Evolutionary conservation across 2,113 vertebrate genomes (phyloP), one percentile per base, ranked within the genome.

Genomic region (Larimichthys polyactis): DNA sequence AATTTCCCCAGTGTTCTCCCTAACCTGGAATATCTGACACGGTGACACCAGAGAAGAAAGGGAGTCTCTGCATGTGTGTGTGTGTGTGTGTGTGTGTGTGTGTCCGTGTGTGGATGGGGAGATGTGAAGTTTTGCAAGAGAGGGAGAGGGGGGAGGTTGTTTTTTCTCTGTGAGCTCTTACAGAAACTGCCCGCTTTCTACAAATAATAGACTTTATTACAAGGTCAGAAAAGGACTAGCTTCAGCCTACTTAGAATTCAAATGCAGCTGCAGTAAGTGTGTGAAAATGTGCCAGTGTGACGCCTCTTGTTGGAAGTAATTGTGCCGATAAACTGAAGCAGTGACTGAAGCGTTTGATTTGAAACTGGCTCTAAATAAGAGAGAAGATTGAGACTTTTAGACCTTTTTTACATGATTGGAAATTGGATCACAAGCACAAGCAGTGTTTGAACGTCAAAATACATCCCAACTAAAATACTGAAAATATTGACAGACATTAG

Each of bases 11-110:
- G 92, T 91, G 92, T 88, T 91, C 89, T 90, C 75, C 83, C 82
- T 90, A 91, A 93, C 92, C 86, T 91, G 92, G 92, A 91, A 90
- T 91, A 93, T 91, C 89, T 91, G 90, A 93, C 87, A 90, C 65
- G 63, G 81, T 91, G 91, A 87, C 90, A 93, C 85, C 68, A 73
- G 64, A 71, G 64, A 65, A 84, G 40, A 60, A 57, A 46, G 73
- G 12, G 57, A 20, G 36, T 59, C 2, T 64, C 27, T 70, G 14
- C 62, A 71, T 51, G 20, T 54, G 24, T 27, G 27, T 27, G 24
- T 24, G 54, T 51, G 11, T 51, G 20, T 54, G 24, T 27, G 27
- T 27, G 24, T 24, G 54, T 51, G 11, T 40, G 44, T 66, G n/a
- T 71, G 60, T 71, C 51, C 43, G 24, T 83, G 78, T 71, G 59